Base-by-base conservation (phyloP, 2,888 invertebrate species). In the Pristionchus exspectatus region DNA sequence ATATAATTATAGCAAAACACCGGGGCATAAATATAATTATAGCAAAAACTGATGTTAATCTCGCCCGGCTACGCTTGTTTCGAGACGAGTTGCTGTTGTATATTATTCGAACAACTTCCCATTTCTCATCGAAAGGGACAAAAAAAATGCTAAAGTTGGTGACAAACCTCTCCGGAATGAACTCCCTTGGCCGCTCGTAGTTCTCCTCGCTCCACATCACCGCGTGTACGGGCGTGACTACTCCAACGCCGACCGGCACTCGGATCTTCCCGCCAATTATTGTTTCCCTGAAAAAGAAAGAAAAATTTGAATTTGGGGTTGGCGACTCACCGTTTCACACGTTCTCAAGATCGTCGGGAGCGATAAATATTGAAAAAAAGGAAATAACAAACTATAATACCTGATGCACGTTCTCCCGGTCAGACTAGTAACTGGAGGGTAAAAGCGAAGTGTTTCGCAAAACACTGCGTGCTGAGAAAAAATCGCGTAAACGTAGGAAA, bases 151-250 rank as follows among this genome's bases (percentile, higher is more conserved):
- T n/a, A 50, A 77, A 77, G 2, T 3, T 12, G 18, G 69, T 12
- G 63, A 86, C 54, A 54, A 54, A 59, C 87, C 87, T 44, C 21
- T 87, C 87, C n/a, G 87, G 87, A 33, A 69, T 69, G 87, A 87
- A 87, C 56, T 72, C 74, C 27, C 12, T 27, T 18, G 87, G 27
- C 1, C 66, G 16, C 2, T 72, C 87, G 33, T 21, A 87, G 54
- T 87, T 21, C n/a, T 27, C 33, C 16, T 87, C 87, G 33, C 50
- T 54, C 87, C 87, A 87, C 72, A 72, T 69, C 27, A 87, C 56
- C 0, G 87, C 74, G 33, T 87, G 72, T 12, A 87, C 72, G 16
- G 87, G 87, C 4, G 87, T 27, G 18, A 54, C 54, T 0, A 87
- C 74, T 1, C 30, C 56, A 0, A 87, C 87, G 18, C 87, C 87